Percentiles rank a stretch among this genome's conserved stretches.
phyloP scores from a whole-genome alignment of 2,113 vertebrate genomes.

The pig (Sus scrofa) region DNA sequence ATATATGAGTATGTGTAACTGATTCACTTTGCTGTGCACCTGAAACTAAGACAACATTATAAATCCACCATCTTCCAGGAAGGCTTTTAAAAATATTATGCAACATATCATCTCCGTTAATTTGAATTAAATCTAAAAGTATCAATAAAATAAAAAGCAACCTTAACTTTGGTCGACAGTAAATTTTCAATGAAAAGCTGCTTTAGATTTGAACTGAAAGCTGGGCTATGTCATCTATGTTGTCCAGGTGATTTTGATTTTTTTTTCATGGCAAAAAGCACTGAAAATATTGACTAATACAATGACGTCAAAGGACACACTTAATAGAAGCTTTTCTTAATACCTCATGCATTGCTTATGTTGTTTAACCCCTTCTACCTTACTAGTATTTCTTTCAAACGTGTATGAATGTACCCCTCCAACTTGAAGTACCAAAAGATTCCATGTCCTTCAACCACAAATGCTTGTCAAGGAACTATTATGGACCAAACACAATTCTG shows the following conservation, averaged over 20 bases:
- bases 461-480: not conserved
- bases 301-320: not conserved
- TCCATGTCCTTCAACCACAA: not conserved
- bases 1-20: too few species aligned
- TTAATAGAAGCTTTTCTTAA: slow-evolving; percentile 10
- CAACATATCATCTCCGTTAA: slow-evolving; percentile 10
- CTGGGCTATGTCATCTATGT: not conserved
- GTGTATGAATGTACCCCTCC: not conserved
- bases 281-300: not conserved
- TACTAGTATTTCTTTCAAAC: not conserved
- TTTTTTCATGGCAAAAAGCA: not conserved
- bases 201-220: not conserved
- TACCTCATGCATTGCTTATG: not conserved
- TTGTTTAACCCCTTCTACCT: not conserved
- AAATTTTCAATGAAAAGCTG: not conserved
- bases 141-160: slow-evolving; percentile 34
- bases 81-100: not conserved
- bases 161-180: not conserved
- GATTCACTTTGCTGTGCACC: too few species aligned
- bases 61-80: too few species aligned
- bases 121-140: slow-evolving; percentile 25
- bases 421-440: not conserved
- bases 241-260: not conserved
- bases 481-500: not conserved
- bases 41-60: too few species aligned